A percentile compares a stretch with the other conserved stretches of the same genome.
Evolutionary conservation across 1,140 invertebrate species (phyloP).

Genomic region (Platyura marginata): DNA sequence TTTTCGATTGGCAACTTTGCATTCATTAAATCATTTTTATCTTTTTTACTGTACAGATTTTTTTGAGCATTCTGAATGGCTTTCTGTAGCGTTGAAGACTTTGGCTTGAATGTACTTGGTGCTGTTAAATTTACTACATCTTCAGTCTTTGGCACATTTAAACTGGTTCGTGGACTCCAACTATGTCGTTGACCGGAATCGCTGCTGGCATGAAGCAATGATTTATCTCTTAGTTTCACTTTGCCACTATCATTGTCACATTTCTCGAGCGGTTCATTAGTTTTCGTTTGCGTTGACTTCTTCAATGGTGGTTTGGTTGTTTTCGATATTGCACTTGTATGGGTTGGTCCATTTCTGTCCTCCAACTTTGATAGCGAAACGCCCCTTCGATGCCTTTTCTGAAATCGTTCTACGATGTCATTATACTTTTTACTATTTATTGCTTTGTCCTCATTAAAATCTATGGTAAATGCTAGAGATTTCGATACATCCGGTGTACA

Average conservation of each 20-base stretch:
- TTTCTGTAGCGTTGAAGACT: conserved; percentile 20
- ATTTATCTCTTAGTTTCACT: background rate
- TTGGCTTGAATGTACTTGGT: conserved; percentile 12
- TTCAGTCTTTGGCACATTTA: background rate
- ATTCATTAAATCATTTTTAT: conserved; percentile 2
- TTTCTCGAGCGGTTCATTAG: background rate
- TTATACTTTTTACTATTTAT: background rate
- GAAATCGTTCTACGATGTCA: background rate
- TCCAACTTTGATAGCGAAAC: background rate
- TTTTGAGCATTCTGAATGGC: conserved; percentile 15
- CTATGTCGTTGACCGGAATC: background rate
- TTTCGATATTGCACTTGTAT: background rate
- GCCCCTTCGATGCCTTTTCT: background rate
- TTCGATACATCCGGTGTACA: background rate
- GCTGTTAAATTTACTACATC: background rate
- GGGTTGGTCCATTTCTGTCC: background rate
- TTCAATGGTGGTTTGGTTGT: background rate
- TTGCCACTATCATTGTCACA: background rate
- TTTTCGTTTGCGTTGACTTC: background rate
- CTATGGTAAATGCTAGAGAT: conserved; percentile 1
- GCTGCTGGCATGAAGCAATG: background rate
- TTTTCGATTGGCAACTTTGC: conserved; percentile 1
- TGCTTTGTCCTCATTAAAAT: conserved; percentile 1
- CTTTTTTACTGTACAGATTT: background rate
- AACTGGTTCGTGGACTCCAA: conserved; percentile 1